Conservation (phyloP, 2,113 vertebrate genomes). For the Mustela lutreola region DNA sequence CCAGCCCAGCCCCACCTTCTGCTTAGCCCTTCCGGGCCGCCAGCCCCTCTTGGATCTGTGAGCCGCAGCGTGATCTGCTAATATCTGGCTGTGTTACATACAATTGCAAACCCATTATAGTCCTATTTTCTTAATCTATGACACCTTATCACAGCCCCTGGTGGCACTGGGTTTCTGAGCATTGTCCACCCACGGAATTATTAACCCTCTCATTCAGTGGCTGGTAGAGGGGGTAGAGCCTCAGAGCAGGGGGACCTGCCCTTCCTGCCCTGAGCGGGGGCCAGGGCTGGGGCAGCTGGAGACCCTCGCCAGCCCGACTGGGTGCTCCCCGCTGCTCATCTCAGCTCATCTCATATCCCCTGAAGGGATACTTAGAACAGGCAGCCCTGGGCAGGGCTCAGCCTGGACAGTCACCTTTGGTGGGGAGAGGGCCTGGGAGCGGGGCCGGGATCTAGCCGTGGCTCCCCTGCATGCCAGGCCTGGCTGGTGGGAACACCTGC, state of each 20-base stretch:
- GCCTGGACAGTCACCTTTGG: background rate
- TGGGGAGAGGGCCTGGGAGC: background rate
- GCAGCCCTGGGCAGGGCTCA: background rate
- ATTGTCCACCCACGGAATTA: background rate
- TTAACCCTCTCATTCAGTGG: background rate
- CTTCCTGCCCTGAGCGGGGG: background rate
- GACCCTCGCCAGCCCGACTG: background rate
- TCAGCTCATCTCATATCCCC: background rate
- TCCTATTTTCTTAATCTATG: slow-evolving; percentile 62
- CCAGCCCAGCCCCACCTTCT: background rate
- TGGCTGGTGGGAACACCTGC: background rate
- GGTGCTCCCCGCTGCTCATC: background rate
- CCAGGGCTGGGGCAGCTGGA: background rate
- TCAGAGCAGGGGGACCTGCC: background rate
- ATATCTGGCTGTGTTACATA: background rate
- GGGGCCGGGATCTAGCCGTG: background rate
- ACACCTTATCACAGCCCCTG: slow-evolving; percentile 44
- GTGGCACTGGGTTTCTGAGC: background rate
- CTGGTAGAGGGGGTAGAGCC: background rate
- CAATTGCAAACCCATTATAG: slow-evolving; percentile 42
- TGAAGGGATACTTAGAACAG: background rate
- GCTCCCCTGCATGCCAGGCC: background rate
- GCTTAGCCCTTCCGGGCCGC: background rate
- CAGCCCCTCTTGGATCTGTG: background rate
- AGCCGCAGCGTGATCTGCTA: background rate